Evolutionary conservation across 2,888 invertebrate genomes (phyloP).

Genomic region (Xestia rhomboidea): DNA sequence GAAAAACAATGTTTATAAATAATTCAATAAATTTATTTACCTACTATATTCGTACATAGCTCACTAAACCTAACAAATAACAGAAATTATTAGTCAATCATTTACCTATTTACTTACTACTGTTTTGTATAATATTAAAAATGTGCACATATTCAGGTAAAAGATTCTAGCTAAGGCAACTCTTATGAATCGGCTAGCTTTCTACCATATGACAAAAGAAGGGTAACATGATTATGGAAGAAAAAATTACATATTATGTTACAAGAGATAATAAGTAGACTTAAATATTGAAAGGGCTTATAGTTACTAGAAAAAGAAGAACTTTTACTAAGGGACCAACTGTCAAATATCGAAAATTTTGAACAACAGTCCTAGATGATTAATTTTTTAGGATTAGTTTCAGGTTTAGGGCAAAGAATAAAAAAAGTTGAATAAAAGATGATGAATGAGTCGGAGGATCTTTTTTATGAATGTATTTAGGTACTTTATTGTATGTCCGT

Average conservation of each 20-base stretch:
- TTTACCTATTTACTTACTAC: constrained; percentile 10
- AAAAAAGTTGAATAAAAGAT: neutral
- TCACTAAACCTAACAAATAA: constrained; percentile 11
- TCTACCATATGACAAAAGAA: neutral
- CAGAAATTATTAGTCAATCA: constrained; percentile 17
- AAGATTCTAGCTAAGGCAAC: constrained; percentile 40
- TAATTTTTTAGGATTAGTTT: neutral
- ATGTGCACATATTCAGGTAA: constrained; percentile 8
- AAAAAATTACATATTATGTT: neutral
- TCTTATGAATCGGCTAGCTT: constrained; percentile 14
- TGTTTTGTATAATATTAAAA: constrained; percentile 1
- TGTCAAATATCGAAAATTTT: neutral
- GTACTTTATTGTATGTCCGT: neutral
- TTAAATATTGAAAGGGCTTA: neutral
- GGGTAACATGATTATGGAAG: neutral
- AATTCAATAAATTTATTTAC: constrained; percentile 29
- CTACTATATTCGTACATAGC: constrained; percentile 9
- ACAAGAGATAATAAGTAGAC: neutral
- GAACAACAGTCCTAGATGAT: neutral
- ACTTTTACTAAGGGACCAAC: neutral
- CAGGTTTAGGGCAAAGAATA: neutral
- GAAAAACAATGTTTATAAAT: neutral
- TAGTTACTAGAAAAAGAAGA: neutral
- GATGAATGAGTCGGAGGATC: neutral
- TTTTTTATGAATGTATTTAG: neutral